Percentiles rank a stretch among this genome's conserved stretches.
Conservation (phyloP, 2,113 vertebrate genomes). For the Scartelaos histophorus region DNA sequence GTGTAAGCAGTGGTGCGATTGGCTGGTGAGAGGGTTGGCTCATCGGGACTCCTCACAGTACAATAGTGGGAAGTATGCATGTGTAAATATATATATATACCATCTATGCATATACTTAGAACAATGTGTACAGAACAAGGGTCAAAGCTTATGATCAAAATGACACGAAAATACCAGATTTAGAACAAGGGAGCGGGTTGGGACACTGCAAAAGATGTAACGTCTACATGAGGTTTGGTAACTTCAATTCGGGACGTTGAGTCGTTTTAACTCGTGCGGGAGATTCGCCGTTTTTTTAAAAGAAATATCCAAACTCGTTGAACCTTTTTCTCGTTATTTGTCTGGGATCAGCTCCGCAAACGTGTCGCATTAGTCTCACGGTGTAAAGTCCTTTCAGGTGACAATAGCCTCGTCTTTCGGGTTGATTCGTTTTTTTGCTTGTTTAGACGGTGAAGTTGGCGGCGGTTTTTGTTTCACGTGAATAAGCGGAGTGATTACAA, state of each 20-base stretch:
- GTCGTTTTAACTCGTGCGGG: background rate
- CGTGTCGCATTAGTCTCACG: no score
- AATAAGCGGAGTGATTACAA: no score
- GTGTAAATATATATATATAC: slow-evolving; percentile 46
- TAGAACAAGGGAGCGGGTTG: slow-evolving; percentile 28
- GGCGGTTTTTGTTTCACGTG: no score
- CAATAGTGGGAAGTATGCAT: slow-evolving; percentile 44
- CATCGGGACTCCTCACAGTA: slow-evolving; percentile 52
- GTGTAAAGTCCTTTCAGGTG: no score
- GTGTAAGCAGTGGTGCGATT: background rate
- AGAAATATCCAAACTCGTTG: no score
- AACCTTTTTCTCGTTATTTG: no score
- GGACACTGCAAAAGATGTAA: background rate
- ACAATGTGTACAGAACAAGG: slow-evolving; percentile 30
- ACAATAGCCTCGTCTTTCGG: no score
- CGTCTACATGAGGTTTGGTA: background rate
- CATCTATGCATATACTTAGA: slow-evolving; percentile 27
- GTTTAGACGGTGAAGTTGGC: no score
- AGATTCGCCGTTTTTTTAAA: no score
- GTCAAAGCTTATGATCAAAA: slow-evolving; percentile 41
- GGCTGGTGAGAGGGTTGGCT: slow-evolving; percentile 54
- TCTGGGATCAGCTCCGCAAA: no score
- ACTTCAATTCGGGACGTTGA: background rate
- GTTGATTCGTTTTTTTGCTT: no score
- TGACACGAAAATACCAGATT: slow-evolving; percentile 50